Percentiles rank a stretch among this genome's conserved stretches.
phyloP scores from a whole-genome alignment of 1,140 invertebrate genomes.

The Drosophila santomea region DNA sequence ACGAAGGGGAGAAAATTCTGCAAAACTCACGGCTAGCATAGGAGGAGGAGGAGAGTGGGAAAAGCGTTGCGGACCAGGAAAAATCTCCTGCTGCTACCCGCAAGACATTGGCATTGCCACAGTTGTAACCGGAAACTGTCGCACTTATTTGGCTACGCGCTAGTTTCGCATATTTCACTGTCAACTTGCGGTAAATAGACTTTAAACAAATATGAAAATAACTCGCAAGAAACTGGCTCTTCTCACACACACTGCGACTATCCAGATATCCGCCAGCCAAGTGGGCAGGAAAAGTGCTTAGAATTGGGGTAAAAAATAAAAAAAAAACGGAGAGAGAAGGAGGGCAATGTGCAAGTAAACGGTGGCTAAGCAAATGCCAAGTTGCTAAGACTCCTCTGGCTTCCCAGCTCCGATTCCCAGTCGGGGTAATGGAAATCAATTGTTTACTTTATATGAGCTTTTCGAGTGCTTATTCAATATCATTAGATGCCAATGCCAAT shows the following conservation, averaged over 20 bases:
- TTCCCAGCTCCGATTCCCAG: slow-evolving; percentile 44
- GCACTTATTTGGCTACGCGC: slow-evolving; percentile 82
- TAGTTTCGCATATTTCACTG: slow-evolving; percentile 83
- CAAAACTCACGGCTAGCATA: slow-evolving; percentile 1
- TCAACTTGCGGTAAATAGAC: slow-evolving; percentile 83
- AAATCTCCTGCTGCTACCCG: slow-evolving; percentile 59
- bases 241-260: slow-evolving; percentile 10
- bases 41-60: not conserved
- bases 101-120: slow-evolving; percentile 70
- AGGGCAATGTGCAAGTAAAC: slow-evolving; percentile 77
- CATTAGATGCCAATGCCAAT: slow-evolving; percentile 53
- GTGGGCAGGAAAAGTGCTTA: slow-evolving; percentile 61
- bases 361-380: slow-evolving; percentile 75
- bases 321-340: not conserved
- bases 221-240: slow-evolving; percentile 66
- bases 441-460: slow-evolving; percentile 82
- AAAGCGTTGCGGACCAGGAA: slow-evolving; percentile 27
- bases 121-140: slow-evolving; percentile 83
- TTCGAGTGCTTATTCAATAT: slow-evolving; percentile 83
- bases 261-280: slow-evolving; percentile 24
- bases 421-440: slow-evolving; percentile 77
- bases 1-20: slow-evolving; percentile 25
- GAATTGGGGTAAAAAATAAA: slow-evolving; percentile 36
- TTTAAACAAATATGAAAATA: slow-evolving; percentile 84
- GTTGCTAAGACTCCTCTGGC: slow-evolving; percentile 63